Conservation (phyloP, 2,113 vertebrate genomes). For the Motacilla tschutschensis region DNA sequence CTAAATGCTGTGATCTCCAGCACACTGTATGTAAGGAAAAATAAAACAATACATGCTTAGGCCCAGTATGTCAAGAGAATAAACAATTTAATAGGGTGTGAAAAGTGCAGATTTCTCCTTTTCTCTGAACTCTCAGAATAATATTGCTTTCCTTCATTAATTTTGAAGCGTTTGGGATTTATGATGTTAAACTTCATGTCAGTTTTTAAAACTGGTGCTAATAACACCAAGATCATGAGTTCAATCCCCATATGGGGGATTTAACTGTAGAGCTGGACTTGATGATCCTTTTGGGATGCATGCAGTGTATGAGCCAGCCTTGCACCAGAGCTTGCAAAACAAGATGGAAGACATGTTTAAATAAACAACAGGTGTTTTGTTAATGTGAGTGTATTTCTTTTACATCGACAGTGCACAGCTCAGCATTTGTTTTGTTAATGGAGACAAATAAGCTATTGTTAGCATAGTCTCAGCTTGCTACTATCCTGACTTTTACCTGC, state of each 20-base stretch:
- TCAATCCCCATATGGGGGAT: background rate
- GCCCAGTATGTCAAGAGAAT: background rate
- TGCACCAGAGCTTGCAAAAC: background rate
- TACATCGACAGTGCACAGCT: background rate
- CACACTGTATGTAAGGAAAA: background rate
- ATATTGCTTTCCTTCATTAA: background rate
- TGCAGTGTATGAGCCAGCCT: background rate
- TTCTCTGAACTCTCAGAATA: background rate
- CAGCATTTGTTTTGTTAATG: conserved; percentile 25
- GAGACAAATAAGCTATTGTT: conserved; percentile 31
- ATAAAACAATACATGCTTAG: background rate
- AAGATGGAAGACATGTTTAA: conserved; percentile 32
- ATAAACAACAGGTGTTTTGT: conserved; percentile 35
- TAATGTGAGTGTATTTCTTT: conserved; percentile 28
- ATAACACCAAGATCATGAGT: background rate
- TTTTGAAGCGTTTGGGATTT: background rate
- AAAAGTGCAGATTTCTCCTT: background rate
- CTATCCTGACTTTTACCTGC: background rate
- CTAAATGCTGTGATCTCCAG: background rate
- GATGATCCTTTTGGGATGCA: background rate
- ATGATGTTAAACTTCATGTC: background rate
- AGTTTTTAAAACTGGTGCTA: background rate
- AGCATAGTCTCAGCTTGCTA: background rate
- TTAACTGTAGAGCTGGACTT: background rate
- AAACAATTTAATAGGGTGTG: background rate